Base-by-base conservation (phyloP, 2,113 vertebrate genomes). In the Notechis scutatus region DNA sequence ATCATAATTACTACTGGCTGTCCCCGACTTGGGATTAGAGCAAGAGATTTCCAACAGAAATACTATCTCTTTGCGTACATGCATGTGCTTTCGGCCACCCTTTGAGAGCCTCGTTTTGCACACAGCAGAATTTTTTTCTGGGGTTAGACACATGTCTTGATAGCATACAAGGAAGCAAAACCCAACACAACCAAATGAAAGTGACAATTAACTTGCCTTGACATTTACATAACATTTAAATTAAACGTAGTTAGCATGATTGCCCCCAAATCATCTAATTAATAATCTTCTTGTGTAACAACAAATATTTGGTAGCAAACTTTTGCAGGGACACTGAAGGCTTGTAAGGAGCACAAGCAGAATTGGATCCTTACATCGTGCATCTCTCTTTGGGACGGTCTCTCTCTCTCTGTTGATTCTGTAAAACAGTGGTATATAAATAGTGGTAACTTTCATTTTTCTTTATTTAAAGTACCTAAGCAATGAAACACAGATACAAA, bases 31-130 rank as follows among this genome's bases (percentile, higher is more conserved):
- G 86, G 87, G 64, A 54, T 94, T 93, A 69, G 91, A 92, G 88
- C 85, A 81, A 91, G 89, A 39, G 56, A 0, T 15, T 57, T 92
- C 89, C 57, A 92, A 24, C 57, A 56, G 52, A 24, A 57, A 26
- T 57, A 26, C 74, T n/a, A 3, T n/a, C 5, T 54, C 3, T 52
- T 5, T 50, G 42, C 4, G 3, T 50, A 5, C 4, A 5, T 14
- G 6, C 9, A 7, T 52, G 14, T 3, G 26, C 47, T 50, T 23
- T 52, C 54, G 64, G 24, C 42, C 90, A 45, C 2, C 61, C 42
- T 34, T 0, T 0, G 50, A 55, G 34, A 0, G 55, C 20, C 34
- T 1, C 0, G 3, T 56, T 91, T 26, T 42, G n/a, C 24, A 0
- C 0, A 6, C 29, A 12, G 90, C 0, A 2, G 91, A 15, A 20